Evolutionary conservation across 2,113 vertebrate species (phyloP).

Genomic region (Cavia porcellus): DNA sequence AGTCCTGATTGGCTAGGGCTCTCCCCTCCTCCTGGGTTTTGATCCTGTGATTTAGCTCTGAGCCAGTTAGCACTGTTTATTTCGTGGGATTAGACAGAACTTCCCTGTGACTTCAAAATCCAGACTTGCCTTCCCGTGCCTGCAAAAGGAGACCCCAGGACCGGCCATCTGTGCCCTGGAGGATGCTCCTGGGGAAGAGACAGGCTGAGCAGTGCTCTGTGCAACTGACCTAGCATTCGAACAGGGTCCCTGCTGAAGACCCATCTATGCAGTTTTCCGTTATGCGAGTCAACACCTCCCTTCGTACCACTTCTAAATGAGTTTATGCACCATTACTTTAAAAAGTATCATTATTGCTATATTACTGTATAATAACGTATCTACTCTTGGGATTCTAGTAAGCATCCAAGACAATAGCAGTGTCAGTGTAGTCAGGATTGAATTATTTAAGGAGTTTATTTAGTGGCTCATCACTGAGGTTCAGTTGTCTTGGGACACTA

Average conservation of each 20-base stretch:
- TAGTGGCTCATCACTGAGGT: not conserved
- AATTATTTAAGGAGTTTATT: slow-evolving; percentile 16
- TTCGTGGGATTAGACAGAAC: not conserved
- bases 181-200: not conserved
- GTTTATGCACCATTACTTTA: slow-evolving; percentile 9
- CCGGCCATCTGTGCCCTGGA: not conserved
- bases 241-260: not conserved
- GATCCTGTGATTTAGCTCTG: not conserved
- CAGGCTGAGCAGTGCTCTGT: not conserved
- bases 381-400: not conserved
- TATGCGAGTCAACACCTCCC: not conserved
- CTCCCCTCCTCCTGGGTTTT: not conserved
- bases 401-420: not conserved
- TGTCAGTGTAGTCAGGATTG: not conserved
- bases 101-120: not conserved
- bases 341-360: not conserved
- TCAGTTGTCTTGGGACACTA: not conserved
- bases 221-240: not conserved
- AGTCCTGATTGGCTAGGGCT: slow-evolving; percentile 8
- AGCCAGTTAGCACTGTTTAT: not conserved
- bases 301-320: not conserved
- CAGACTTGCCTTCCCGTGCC: not conserved
- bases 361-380: not conserved
- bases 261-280: not conserved
- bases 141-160: not conserved